phyloP scores from a whole-genome alignment of 2,113 vertebrate genomes.

The Onychorhynchus coronatus region DNA sequence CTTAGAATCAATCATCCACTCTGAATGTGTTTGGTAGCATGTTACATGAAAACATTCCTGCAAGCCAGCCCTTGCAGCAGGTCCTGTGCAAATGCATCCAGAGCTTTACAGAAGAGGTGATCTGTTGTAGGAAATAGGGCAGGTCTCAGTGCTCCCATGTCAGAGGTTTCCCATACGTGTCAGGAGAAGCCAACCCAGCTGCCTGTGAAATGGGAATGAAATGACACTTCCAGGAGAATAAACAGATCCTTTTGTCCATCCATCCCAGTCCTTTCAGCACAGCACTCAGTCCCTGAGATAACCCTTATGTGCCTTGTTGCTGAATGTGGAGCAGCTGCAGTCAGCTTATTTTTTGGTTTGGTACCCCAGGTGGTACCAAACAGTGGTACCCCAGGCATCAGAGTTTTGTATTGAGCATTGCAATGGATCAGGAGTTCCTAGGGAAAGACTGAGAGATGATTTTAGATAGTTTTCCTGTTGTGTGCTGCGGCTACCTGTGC shows the following conservation, averaged over 20 bases:
- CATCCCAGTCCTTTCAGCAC: not conserved
- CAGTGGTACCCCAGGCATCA: not conserved
- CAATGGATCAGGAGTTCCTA: not conserved
- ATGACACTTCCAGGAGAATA: not conserved
- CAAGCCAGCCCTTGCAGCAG: not conserved
- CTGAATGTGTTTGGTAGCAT: not conserved
- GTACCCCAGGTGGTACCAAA: not conserved
- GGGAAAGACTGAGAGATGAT: not conserved
- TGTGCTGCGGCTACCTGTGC: not conserved
- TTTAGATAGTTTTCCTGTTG: not conserved
- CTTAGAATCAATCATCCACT: not conserved
- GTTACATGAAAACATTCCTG: not conserved
- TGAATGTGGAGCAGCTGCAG: not conserved
- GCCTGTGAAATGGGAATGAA: not conserved
- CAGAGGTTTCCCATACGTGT: not conserved
- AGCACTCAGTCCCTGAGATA: not conserved
- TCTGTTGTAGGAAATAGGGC: not conserved
- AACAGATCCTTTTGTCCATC: not conserved
- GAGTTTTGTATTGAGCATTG: not conserved
- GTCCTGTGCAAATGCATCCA: not conserved
- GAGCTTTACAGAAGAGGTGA: not conserved
- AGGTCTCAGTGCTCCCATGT: not conserved
- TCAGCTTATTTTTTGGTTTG: not conserved
- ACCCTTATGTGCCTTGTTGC: not conserved
- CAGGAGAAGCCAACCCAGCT: not conserved